Conservation (phyloP, 1,140 invertebrate genomes). For the Cherax quadricarinatus region DNA sequence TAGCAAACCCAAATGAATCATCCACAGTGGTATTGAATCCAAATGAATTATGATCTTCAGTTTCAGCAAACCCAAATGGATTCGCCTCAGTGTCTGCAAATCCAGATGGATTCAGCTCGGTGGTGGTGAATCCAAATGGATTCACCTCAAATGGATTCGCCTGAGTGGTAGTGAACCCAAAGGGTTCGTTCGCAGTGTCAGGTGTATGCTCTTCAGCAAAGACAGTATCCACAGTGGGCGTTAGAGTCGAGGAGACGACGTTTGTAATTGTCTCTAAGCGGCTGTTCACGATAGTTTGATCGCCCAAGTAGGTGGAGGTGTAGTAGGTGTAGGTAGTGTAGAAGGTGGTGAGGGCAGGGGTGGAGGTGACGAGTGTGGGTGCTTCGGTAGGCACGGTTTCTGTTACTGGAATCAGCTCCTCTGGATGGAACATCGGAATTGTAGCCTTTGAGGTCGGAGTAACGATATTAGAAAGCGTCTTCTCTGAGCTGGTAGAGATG, state of each 20-base stretch:
- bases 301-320: slow-evolving; percentile 90
- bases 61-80: not conserved
- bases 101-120: not conserved
- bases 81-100: not conserved
- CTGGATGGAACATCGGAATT: not conserved
- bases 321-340: slow-evolving; percentile 95
- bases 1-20: slow-evolving; percentile 18
- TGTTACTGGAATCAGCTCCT: not conserved
- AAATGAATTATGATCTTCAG: not conserved
- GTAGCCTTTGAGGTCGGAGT: slow-evolving; percentile 43
- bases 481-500: slow-evolving; percentile 71
- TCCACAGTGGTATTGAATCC: not conserved
- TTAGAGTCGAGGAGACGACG: slow-evolving; percentile 78
- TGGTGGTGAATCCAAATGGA: not conserved
- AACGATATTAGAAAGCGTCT: slow-evolving; percentile 72
- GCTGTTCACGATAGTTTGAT: slow-evolving; percentile 88
- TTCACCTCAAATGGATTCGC: not conserved
- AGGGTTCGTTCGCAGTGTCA: not conserved
- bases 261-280: slow-evolving; percentile 91
- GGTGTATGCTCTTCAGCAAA: not conserved
- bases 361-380: slow-evolving; percentile 8
- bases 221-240: not conserved
- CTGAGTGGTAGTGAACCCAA: not conserved
- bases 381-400: not conserved
- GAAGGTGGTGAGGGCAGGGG: slow-evolving; percentile 80